Conservation (phyloP, 2,797 vertebrate genomes). For the Myotis findleyi region DNA sequence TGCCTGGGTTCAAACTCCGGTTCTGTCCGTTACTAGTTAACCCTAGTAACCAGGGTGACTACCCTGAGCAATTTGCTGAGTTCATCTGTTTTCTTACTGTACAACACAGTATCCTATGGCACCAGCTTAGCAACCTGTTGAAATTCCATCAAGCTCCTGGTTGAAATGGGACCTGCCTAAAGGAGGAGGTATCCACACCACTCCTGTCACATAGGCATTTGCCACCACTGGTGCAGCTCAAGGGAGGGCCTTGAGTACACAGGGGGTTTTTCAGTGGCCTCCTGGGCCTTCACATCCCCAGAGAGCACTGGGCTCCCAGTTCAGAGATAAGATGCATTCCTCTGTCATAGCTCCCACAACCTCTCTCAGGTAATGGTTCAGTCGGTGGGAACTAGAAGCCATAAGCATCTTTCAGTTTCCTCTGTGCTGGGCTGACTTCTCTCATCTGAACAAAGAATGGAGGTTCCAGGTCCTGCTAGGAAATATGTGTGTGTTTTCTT, state of each 20-base stretch:
- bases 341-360: neutral
- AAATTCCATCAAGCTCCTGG: neutral
- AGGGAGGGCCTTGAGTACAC: neutral
- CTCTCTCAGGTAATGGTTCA: neutral
- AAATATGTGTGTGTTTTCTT: conserved; percentile 33
- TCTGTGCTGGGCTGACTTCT: neutral
- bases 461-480: neutral
- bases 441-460: neutral
- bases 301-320: neutral
- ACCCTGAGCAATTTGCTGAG: neutral
- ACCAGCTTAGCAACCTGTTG: neutral
- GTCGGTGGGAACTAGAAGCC: neutral
- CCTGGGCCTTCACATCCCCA: neutral
- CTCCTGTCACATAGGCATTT: neutral
- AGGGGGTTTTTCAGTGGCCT: neutral
- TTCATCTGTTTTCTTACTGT: neutral
- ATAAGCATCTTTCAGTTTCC: neutral
- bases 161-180: neutral
- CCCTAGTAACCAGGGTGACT: neutral
- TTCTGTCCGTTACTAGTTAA: neutral
- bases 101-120: neutral
- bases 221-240: neutral
- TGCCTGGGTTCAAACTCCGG: neutral
- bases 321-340: neutral
- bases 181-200: neutral